phyloP scores from a whole-genome alignment of 2,113 vertebrate species.

The Trichomycterus rosablanca region DNA sequence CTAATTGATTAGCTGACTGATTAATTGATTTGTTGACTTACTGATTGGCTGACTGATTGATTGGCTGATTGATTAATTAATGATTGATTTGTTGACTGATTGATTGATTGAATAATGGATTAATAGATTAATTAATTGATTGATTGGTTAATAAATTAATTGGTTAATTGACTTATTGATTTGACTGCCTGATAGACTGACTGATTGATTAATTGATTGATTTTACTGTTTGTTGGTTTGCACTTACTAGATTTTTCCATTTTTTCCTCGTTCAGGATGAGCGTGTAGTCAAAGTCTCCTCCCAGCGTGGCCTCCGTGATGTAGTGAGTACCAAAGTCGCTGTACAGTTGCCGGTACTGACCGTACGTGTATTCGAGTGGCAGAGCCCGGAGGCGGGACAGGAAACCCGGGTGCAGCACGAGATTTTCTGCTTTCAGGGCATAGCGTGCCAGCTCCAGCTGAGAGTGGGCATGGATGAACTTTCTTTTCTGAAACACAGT shows the following conservation, averaged over 20 bases:
- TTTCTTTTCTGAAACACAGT: constrained; percentile 63
- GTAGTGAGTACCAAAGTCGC: constrained; percentile 86
- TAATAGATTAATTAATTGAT: no score
- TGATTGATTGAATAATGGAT: no score
- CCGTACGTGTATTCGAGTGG: constrained; percentile 80
- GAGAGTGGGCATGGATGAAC: constrained; percentile 72
- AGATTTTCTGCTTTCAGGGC: constrained; percentile 72
- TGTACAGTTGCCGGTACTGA: constrained; percentile 82
- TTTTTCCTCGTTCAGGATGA: constrained; percentile 70
- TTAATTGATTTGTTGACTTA: no score
- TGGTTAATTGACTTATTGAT: neutral
- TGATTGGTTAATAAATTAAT: neutral
- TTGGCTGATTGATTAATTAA: neutral
- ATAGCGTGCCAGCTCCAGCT: constrained; percentile 76
- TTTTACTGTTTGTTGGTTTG: neutral
- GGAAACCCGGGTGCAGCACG: constrained; percentile 83
- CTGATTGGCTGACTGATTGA: neutral
- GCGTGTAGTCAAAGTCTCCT: constrained; percentile 77
- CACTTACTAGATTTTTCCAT: constrained; percentile 66
- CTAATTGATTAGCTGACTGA: no score
- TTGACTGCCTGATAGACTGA: neutral
- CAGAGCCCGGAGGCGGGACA: constrained; percentile 70
- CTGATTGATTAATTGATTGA: neutral
- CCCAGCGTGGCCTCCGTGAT: constrained; percentile 79
- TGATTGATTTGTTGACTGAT: neutral